A percentile compares a stretch with the other conserved stretches of the same genome.
phyloP scores from a whole-genome alignment of 2,113 vertebrate species.

The Hemiprocne comata region DNA sequence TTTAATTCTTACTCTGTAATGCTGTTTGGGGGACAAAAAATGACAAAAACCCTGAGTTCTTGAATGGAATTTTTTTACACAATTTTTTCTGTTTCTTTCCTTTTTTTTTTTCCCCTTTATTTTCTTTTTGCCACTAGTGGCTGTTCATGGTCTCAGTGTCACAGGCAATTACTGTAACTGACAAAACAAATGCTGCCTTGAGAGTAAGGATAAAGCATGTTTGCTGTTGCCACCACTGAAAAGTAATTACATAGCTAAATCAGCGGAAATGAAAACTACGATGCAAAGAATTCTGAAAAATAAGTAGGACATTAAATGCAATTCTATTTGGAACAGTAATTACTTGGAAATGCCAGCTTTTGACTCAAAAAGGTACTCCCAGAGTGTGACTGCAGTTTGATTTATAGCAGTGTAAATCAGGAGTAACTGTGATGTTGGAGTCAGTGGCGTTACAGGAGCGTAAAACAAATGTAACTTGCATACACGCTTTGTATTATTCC shows the following conservation, averaged over 20 bases:
- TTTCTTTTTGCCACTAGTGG: not conserved
- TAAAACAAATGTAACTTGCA: not conserved
- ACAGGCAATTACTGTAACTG: not conserved
- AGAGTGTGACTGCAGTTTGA: not conserved
- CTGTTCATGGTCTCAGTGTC: not conserved
- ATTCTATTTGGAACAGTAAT: not conserved
- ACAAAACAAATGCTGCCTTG: not conserved
- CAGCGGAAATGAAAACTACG: not conserved
- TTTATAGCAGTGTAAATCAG: not conserved
- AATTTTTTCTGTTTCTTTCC: not conserved
- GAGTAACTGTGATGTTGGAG: not conserved
- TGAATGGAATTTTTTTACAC: not conserved
- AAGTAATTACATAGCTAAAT: conserved; percentile 41
- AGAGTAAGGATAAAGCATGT: not conserved
- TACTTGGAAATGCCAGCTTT: not conserved
- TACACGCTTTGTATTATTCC: not conserved
- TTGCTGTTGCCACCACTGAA: not conserved
- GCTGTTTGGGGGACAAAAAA: not conserved
- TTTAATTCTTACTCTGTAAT: not conserved
- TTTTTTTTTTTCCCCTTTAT: not conserved
- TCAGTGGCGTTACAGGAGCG: not conserved
- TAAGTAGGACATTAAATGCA: not conserved
- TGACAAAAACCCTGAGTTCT: not conserved
- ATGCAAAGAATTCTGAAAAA: not conserved
- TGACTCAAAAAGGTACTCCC: not conserved